A percentile compares a stretch with the other conserved stretches of the same genome.
These are phyloP conservation scores for Myotis myotis DNA, from an alignment of 2,797 vertebrate species.

Conservation along the genomic window DNA sequence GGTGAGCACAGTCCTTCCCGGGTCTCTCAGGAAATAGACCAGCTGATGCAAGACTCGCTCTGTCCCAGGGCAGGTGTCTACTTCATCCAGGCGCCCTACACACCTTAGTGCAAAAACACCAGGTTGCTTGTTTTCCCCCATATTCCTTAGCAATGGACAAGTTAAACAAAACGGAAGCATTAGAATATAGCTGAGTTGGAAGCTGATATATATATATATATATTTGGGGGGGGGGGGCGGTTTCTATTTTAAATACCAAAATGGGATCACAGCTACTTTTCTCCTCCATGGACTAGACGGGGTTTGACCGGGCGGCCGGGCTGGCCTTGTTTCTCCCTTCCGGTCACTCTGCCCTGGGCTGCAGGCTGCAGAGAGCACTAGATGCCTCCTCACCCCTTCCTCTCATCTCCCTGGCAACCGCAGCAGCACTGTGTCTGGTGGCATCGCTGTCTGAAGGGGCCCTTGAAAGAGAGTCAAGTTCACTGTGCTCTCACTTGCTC, in stretches of 20 bases:
- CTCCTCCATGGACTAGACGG: background rate
- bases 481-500: background rate
- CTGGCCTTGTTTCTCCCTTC: background rate
- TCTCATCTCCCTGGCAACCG: conserved; percentile 64
- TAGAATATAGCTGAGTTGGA: background rate
- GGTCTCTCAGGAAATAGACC: background rate
- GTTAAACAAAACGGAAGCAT: background rate
- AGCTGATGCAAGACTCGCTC: background rate
- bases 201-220: background rate
- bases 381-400: background rate
- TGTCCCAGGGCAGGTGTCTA: background rate
- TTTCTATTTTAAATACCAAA: background rate
- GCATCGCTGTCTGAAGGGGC: background rate
- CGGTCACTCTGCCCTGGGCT: conserved; percentile 53
- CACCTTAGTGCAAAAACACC: background rate
- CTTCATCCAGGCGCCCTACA: background rate
- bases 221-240: background rate
- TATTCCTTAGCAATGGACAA: background rate
- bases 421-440: background rate
- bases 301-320: background rate
- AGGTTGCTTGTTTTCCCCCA: background rate
- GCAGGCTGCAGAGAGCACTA: background rate
- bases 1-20: background rate
- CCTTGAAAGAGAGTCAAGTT: conserved; percentile 43
- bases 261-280: background rate